Evolutionary conservation across 2,888 invertebrate species (phyloP), one percentile per base, ranked within the genome.

Genomic region (Tubulanus polymorphus): DNA sequence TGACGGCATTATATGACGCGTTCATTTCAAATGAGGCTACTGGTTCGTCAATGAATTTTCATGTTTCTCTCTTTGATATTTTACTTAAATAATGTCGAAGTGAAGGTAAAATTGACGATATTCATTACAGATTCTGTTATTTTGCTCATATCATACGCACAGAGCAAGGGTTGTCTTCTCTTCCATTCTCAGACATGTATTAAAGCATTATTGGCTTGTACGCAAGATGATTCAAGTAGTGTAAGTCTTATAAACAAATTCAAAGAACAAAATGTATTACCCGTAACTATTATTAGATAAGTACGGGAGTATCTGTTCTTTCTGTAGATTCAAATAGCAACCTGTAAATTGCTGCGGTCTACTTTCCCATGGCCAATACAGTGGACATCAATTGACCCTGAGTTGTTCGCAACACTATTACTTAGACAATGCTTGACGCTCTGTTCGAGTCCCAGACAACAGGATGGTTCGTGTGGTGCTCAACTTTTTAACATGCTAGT

Each of bases 381-480:
- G 29, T 52, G 56, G 35, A 37, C 26, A 23, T 45, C 30, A 8
- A 45, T 32, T n/a, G 20, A 48, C 5, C 20, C 48, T 10, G 47
- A 56, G 15, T 51, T 46, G 15, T 30, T 28, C 59, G 35, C 60
- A 32, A 60, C 59, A 51, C 66, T 66, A 30, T 54, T 73, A 52
- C 54, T 73, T 54, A 30, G 41, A 10, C 59, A 66, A 37, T 66
- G 67, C 26, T 62, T 84, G 12, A 68, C 68, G 41, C 75, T 83
- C 54, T 83, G 85, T 63, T 80, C 80, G 63, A 85, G 85, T 63
- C 83, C 84, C 60, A 85, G 84, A 68, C 85, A 86, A 63, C 85
- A 84, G 72, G 82, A 85, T 70, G 83, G 83, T 30, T 83, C 83
- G 64, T 85, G 85, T 73, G 86, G 86, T 12, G 83, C 84, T 48